Percentiles rank a stretch among this genome's conserved stretches.
Conservation (phyloP, 2,113 vertebrate genomes). For the Peromyscus californicus region DNA sequence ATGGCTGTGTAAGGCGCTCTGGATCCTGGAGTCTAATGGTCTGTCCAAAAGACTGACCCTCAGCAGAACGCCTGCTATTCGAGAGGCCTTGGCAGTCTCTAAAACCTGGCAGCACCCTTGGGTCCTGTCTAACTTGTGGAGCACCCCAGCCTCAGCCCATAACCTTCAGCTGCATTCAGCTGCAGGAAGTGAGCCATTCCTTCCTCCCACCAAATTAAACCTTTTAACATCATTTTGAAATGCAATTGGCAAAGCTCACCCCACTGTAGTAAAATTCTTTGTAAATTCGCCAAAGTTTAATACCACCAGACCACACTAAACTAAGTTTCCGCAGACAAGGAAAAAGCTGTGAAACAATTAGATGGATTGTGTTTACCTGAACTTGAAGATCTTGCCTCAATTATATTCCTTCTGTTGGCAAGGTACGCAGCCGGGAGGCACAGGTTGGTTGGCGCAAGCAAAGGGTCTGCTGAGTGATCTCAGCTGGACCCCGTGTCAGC, state of each 20-base stretch:
- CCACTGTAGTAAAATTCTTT: conserved; percentile 41
- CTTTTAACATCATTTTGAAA: conserved; percentile 59
- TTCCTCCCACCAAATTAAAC: not conserved
- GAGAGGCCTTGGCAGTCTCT: not conserved
- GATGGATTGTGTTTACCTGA: conserved; percentile 36
- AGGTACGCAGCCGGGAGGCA: not conserved
- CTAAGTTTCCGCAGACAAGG: conserved; percentile 4
- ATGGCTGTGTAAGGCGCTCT: not conserved
- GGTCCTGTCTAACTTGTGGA: conserved; percentile 44
- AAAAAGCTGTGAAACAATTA: conserved; percentile 24
- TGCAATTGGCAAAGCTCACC: not conserved
- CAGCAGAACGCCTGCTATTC: conserved; percentile 18
- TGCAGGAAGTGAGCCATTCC: conserved; percentile 64
- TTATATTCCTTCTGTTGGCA: not conserved
- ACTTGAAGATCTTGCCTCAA: conserved; percentile 12
- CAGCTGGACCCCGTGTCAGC: not conserved
- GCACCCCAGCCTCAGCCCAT: not conserved
- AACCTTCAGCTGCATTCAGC: conserved; percentile 44
- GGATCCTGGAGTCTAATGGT: not conserved
- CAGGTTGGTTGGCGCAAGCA: not conserved
- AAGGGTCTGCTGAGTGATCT: not conserved
- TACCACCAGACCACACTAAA: not conserved
- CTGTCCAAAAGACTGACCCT: conserved; percentile 30
- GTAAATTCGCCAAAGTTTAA: conserved; percentile 50
- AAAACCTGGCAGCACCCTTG: conserved; percentile 41